A percentile compares a stretch with the other conserved stretches of the same genome.
phyloP scores from a whole-genome alignment of 2,113 vertebrate species.

The Sialia sialis region DNA sequence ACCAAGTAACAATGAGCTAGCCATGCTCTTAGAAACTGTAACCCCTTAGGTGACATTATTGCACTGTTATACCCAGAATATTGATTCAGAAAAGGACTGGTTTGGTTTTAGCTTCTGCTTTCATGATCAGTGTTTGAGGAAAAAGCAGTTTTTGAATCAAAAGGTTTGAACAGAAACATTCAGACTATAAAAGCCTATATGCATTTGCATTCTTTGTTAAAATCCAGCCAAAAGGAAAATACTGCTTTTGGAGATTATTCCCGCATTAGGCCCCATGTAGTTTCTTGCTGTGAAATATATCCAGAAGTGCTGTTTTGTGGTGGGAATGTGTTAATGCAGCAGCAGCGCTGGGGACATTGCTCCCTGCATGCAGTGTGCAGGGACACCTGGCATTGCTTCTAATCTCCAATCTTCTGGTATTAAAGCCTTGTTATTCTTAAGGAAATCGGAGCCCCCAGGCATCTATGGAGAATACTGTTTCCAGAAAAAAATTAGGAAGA shows the following conservation, averaged over 20 bases:
- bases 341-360: accelerated
- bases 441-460: neutral
- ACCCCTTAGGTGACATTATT: neutral
- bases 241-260: neutral
- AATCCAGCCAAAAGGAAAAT: slow-evolving; percentile 30
- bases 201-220: neutral
- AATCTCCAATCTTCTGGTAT: neutral
- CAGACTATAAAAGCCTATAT: neutral
- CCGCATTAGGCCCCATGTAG: neutral
- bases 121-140: neutral
- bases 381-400: neutral
- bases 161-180: neutral
- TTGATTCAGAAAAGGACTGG: neutral
- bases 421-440: neutral
- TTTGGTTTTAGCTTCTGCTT: neutral
- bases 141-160: neutral
- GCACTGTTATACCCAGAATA: neutral
- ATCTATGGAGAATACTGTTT: neutral
- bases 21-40: neutral
- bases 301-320: neutral
- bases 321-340: neutral
- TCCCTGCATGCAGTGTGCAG: accelerated
- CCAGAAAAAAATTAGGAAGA: neutral
- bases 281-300: neutral
- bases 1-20: neutral